These are phyloP conservation scores for Neomorphus geoffroyi DNA, from an alignment of 2,797 vertebrate genomes.

Conservation along the genomic window DNA sequence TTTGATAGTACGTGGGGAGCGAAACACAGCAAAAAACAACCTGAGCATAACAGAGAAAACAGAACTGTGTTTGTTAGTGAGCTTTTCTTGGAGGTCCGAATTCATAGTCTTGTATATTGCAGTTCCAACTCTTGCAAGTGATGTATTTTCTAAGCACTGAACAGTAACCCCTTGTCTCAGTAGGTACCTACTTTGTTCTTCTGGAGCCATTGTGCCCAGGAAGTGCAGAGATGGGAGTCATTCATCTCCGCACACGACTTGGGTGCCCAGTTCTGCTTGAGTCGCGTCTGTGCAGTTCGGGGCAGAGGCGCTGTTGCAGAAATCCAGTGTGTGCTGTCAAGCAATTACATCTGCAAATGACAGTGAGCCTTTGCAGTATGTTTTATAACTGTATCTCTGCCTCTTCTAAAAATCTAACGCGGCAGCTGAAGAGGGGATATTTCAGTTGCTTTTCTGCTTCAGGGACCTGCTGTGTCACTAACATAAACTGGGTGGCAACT, in stretches of 20 bases:
- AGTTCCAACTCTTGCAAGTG: background rate
- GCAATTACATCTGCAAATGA: background rate
- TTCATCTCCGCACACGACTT: background rate
- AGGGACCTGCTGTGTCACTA: background rate
- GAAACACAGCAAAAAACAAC: background rate
- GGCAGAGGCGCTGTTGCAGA: background rate
- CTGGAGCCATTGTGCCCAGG: background rate
- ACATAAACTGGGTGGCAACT: fast-evolving
- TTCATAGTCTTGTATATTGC: background rate
- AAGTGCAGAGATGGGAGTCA: fast-evolving
- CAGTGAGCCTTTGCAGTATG: background rate
- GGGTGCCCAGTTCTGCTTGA: background rate
- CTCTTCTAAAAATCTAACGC: background rate
- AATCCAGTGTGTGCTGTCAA: fast-evolving
- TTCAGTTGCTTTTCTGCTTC: background rate
- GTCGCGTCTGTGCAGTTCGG: fast-evolving
- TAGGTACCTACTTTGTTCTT: background rate
- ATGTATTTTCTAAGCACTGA: background rate
- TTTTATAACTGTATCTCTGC: background rate
- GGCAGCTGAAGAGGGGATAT: background rate
- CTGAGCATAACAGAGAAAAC: background rate
- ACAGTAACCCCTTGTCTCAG: background rate
- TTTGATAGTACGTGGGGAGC: fast-evolving
- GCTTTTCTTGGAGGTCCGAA: background rate
- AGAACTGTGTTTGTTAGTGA: fast-evolving